These are phyloP conservation scores for Halisarca cf. caerulea DNA, from an alignment of 37 sponge, comb jelly and placozoan genomes.

Conservation along the genomic window DNA sequence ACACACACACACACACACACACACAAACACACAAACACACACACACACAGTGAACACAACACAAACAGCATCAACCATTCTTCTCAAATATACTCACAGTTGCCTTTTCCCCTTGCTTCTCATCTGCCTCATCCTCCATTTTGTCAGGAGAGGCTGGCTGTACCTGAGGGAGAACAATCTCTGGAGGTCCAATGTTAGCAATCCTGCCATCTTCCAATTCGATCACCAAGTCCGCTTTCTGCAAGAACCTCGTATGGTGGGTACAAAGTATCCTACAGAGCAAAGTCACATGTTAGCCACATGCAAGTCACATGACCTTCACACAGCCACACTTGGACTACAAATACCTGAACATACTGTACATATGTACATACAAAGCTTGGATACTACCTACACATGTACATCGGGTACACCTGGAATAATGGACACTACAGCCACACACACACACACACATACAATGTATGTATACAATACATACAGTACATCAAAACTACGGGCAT, in stretches of 20 bases:
- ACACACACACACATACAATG: no score
- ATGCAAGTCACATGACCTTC: slow-evolving; percentile 5
- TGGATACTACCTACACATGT: neutral
- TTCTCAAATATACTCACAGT: neutral
- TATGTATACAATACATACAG: no score
- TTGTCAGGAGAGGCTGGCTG: no score
- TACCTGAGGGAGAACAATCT: slow-evolving; percentile 49
- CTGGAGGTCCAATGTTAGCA: slow-evolving; percentile 65
- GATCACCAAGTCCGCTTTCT: slow-evolving; percentile 73
- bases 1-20: neutral
- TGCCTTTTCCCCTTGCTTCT: neutral
- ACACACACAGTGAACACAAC: neutral
- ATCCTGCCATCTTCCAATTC: slow-evolving; percentile 79
- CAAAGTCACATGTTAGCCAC: neutral
- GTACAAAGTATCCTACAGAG: slow-evolving; percentile 57
- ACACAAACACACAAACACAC: neutral
- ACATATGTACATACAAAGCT: no score
- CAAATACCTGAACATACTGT: no score
- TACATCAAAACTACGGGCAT: no score
- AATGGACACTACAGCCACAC: no score
- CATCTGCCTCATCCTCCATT: slow-evolving; percentile 2
- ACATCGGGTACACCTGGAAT: no score
- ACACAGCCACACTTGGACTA: neutral
- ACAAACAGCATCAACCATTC: neutral
- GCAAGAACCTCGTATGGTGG: slow-evolving; percentile 63